Conservation (phyloP, 1,140 invertebrate genomes). For the Drosophila tropicalis region DNA sequence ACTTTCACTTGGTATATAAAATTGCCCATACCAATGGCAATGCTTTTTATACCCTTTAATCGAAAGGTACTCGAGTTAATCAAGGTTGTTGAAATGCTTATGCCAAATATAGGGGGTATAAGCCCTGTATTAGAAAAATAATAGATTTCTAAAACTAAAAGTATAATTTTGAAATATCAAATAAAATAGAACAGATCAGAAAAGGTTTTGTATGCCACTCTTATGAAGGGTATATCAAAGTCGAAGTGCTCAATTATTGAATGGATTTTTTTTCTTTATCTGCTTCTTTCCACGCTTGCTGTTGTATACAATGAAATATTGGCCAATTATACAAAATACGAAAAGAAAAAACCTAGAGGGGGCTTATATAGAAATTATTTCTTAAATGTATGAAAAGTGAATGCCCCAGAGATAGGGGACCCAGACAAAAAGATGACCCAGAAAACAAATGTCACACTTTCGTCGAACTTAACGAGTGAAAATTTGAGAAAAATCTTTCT, state of each 20-base stretch:
- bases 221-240: background rate
- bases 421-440: slow-evolving; percentile 31
- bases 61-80: background rate
- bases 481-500: slow-evolving; percentile 1
- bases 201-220: background rate
- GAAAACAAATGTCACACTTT: slow-evolving; percentile 34
- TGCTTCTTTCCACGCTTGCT: slow-evolving; percentile 29
- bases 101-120: too few relatives aligned
- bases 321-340: slow-evolving; percentile 59
- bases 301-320: slow-evolving; percentile 68
- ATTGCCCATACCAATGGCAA: slow-evolving; percentile 73
- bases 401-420: slow-evolving; percentile 40
- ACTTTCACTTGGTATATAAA: slow-evolving; percentile 80
- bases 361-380: slow-evolving; percentile 66
- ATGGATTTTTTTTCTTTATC: slow-evolving; percentile 26
- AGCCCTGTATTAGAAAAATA: too few relatives aligned
- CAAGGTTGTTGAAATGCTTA: background rate
- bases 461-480: slow-evolving; percentile 17
- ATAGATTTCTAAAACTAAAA: too few relatives aligned
- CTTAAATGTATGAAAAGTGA: slow-evolving; percentile 61
- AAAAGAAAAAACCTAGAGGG: slow-evolving; percentile 25
- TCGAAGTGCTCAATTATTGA: background rate
- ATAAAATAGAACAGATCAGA: too few relatives aligned
- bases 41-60: slow-evolving; percentile 37
- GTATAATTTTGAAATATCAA: too few relatives aligned